Conservation (phyloP, 2,113 vertebrate genomes). For the Sigmodon hispidus region DNA sequence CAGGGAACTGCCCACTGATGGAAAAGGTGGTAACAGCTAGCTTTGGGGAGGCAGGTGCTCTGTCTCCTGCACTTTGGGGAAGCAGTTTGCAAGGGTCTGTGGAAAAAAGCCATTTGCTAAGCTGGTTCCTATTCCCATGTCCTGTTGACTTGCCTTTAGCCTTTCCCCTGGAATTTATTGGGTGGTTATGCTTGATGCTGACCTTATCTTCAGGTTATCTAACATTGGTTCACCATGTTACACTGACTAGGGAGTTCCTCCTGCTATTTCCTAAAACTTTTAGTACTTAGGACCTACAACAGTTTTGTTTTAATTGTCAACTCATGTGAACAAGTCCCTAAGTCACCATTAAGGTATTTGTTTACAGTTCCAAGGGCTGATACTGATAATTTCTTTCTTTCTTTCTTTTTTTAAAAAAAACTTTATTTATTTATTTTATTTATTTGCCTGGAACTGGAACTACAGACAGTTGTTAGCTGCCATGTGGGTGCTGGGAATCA, state of each 20-base stretch:
- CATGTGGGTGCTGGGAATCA: too few species aligned
- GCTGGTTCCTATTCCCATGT: neutral
- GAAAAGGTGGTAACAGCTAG: neutral
- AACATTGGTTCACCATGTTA: neutral
- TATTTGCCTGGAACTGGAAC: too few species aligned
- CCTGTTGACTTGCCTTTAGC: accelerated
- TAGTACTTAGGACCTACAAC: neutral
- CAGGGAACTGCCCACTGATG: neutral
- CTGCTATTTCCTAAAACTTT: neutral
- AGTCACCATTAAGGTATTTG: neutral
- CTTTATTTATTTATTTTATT: too few species aligned
- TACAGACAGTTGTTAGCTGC: too few species aligned
- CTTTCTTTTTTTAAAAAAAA: too few species aligned
- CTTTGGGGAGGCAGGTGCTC: neutral
- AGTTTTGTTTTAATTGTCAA: neutral
- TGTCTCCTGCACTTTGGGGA: neutral
- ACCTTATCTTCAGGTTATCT: neutral
- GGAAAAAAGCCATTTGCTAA: neutral
- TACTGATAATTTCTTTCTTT: neutral
- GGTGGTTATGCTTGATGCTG: neutral
- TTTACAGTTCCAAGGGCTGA: neutral
- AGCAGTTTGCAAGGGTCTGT: neutral
- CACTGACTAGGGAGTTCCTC: neutral
- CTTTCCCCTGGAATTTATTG: neutral
- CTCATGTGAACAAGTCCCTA: neutral